Conservation (phyloP, 2,113 vertebrate genomes). For the Stomatorhinus ivindoensis region DNA sequence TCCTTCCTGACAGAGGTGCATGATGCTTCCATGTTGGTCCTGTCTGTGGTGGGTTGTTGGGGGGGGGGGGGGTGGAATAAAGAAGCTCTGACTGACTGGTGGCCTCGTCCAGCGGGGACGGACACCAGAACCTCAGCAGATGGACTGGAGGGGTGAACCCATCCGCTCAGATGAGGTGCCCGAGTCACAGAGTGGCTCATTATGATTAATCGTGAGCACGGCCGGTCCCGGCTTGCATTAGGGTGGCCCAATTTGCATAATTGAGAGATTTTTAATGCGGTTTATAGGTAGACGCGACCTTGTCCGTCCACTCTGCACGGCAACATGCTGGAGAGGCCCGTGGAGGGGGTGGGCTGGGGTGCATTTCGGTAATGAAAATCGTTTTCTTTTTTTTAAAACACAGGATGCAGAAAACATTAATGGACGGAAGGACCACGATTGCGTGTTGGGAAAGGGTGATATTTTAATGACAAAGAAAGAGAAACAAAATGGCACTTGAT, state of each 20-base stretch:
- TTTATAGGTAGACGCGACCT: conserved; percentile 70
- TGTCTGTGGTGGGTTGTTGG: neutral
- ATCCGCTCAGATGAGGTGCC: neutral
- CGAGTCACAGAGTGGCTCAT: conserved; percentile 58
- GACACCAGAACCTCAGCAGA: neutral
- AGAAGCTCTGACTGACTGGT: neutral
- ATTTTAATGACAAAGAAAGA: conserved; percentile 36
- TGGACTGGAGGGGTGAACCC: neutral
- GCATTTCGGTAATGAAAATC: neutral
- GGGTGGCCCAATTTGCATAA: conserved; percentile 65
- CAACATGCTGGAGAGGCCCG: conserved; percentile 38
- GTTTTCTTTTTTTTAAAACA: neutral
- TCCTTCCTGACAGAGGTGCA: neutral
- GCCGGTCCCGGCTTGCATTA: conserved; percentile 67
- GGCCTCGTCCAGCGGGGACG: neutral
- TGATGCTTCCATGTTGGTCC: neutral
- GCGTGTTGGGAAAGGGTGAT: conserved; percentile 30
- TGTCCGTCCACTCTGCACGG: conserved; percentile 56
- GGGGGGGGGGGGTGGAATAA: neutral
- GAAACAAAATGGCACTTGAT: conserved; percentile 42
- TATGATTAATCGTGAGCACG: conserved; percentile 63
- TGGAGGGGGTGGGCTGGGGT: conserved; percentile 24
- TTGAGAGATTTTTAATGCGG: conserved; percentile 65
- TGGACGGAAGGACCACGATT: conserved; percentile 29
- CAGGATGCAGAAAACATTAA: conserved; percentile 29